A percentile compares a stretch with the other conserved stretches of the same genome.
Evolutionary conservation across 37 sponge, comb jelly and placozoan species (phyloP).

Genomic region (Mnemiopsis leidyi): DNA sequence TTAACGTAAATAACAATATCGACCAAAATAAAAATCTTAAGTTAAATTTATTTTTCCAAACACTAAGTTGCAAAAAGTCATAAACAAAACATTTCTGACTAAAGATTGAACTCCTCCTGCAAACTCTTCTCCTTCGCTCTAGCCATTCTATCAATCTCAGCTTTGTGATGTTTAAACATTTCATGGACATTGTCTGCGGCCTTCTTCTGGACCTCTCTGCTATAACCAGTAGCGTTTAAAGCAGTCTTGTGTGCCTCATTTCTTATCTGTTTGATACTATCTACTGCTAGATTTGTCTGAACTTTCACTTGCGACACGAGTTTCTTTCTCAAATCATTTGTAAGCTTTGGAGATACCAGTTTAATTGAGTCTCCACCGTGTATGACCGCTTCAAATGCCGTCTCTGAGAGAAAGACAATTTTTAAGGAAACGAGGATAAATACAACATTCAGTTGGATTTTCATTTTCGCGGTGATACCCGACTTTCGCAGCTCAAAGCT

Average conservation of each 20-base stretch:
- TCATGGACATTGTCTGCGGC: neutral
- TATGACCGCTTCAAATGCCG: neutral
- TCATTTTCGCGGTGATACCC: no score
- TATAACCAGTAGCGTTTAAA: neutral
- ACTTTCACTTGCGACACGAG: neutral
- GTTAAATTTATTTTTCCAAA: no score
- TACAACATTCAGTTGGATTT: no score
- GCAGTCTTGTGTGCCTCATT: neutral
- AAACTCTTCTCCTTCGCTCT: slow-evolving; percentile 11
- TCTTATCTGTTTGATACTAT: neutral
- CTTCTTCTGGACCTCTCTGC: neutral
- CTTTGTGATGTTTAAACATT: neutral
- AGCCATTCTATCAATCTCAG: neutral
- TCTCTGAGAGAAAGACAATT: slow-evolving; percentile 34
- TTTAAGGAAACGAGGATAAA: no score
- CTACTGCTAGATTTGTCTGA: neutral
- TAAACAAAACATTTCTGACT: no score
- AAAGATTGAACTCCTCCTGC: neutral
- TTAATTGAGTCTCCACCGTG: neutral
- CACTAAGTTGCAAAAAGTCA: no score
- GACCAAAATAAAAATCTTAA: no score
- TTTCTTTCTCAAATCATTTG: neutral
- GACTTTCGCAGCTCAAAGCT: no score
- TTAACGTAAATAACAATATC: no score
- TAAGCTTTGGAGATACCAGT: neutral